These are phyloP conservation scores for Gymnogyps californianus DNA, from an alignment of 2,113 vertebrate genomes.

Conservation along the genomic window DNA sequence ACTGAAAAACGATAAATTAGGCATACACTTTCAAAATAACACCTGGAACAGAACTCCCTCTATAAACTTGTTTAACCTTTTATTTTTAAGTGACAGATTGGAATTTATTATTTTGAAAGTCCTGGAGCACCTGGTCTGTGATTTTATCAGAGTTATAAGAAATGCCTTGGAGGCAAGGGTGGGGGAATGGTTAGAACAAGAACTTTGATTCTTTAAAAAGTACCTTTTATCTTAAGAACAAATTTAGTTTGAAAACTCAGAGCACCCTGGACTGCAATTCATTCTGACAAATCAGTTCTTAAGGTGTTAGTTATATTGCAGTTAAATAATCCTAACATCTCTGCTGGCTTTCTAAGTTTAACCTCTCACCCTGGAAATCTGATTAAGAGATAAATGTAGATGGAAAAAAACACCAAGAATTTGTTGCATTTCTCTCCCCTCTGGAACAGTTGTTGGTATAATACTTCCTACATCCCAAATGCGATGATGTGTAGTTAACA, in stretches of 20 bases:
- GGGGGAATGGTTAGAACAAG: slow-evolving; percentile 49
- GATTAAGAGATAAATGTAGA: neutral
- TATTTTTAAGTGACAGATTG: slow-evolving; percentile 76
- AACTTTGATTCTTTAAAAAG: slow-evolving; percentile 66
- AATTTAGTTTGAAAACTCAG: slow-evolving; percentile 53
- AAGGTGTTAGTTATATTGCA: slow-evolving; percentile 57
- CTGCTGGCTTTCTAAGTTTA: neutral
- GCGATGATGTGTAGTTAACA: neutral
- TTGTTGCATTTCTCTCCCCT: neutral
- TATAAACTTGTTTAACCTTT: slow-evolving; percentile 73
- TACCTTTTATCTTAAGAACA: slow-evolving; percentile 68
- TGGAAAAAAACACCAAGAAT: neutral
- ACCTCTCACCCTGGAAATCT: neutral
- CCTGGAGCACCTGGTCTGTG: slow-evolving; percentile 83
- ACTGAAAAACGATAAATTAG: slow-evolving; percentile 70
- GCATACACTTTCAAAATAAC: slow-evolving; percentile 72
- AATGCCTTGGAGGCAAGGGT: slow-evolving; percentile 70
- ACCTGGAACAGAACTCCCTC: slow-evolving; percentile 70
- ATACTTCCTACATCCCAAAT: neutral
- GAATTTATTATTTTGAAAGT: slow-evolving; percentile 88
- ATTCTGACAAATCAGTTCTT: slow-evolving; percentile 80
- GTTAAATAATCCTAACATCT: neutral
- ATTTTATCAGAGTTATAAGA: slow-evolving; percentile 83
- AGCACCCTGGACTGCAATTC: slow-evolving; percentile 77
- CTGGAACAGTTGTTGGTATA: neutral